Conservation (phyloP, 2,113 vertebrate species). For the Ptyas mucosa region DNA sequence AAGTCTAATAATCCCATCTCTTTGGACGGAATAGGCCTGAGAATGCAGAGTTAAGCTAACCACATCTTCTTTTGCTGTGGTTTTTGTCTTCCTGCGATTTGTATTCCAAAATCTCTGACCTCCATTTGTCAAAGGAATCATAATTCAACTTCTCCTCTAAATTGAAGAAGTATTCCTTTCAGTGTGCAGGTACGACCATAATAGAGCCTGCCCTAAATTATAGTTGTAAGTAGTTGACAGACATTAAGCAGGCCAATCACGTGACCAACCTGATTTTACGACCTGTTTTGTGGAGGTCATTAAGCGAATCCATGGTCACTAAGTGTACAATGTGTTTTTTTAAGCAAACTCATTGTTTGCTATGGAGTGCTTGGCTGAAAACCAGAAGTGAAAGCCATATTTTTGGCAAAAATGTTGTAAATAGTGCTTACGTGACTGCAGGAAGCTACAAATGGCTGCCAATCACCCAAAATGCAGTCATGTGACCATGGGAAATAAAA, state of each 20-base stretch:
- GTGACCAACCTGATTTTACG: background rate
- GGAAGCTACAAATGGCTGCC: background rate
- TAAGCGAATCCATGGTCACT: background rate
- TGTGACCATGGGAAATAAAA: background rate
- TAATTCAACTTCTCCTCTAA: background rate
- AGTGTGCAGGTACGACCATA: background rate
- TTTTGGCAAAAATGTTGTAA: background rate
- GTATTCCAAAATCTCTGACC: background rate
- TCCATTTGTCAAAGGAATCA: background rate
- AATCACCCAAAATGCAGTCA: background rate
- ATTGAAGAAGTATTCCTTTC: background rate
- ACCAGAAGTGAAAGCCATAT: background rate
- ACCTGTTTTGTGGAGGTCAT: background rate
- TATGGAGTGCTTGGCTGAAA: background rate
- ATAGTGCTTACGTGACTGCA: background rate
- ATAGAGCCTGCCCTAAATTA: background rate
- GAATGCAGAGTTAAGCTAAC: background rate
- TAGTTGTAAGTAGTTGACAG: background rate
- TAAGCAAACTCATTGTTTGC: background rate
- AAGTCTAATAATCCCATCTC: background rate
- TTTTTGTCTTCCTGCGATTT: background rate
- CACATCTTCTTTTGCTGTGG: background rate
- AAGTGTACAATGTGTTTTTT: background rate
- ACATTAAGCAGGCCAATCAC: background rate
- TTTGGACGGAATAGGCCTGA: background rate